phyloP scores from a whole-genome alignment of 1,140 invertebrate genomes.

The Cydia splendana region DNA sequence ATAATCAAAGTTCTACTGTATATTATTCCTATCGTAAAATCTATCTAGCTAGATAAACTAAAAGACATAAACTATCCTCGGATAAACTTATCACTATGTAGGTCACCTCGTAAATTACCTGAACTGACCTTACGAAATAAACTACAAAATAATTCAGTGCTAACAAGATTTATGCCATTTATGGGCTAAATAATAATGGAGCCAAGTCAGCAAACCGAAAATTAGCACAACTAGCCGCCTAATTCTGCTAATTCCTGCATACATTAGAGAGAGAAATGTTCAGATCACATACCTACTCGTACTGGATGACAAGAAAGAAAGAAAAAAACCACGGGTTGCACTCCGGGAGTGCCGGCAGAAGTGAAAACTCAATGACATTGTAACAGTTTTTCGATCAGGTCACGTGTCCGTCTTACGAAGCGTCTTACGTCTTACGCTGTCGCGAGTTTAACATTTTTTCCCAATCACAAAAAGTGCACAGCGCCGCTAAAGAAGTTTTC shows the following conservation, averaged over 20 bases:
- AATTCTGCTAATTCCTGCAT: conserved; percentile 22
- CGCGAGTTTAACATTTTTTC: too few relatives aligned
- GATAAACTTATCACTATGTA: conserved; percentile 4
- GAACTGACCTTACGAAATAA: background rate
- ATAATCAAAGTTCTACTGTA: too few relatives aligned
- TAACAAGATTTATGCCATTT: conserved; percentile 11
- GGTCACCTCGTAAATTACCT: conserved; percentile 17
- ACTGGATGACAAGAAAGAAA: too few relatives aligned
- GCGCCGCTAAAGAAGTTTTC: too few relatives aligned
- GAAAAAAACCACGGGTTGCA: too few relatives aligned
- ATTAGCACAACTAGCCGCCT: conserved; percentile 8
- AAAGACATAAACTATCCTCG: background rate
- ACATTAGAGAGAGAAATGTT: background rate
- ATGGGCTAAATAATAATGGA: background rate
- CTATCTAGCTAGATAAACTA: background rate
- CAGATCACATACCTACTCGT: background rate
- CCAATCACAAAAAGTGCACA: too few relatives aligned
- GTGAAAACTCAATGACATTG: too few relatives aligned
- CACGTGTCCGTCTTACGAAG: too few relatives aligned
- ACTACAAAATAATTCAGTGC: conserved; percentile 18
- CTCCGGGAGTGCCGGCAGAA: too few relatives aligned
- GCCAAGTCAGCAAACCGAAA: background rate
- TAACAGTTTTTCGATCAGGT: too few relatives aligned
- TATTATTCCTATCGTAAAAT: too few relatives aligned
- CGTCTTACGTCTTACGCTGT: too few relatives aligned